Base-by-base conservation (phyloP, 2,797 vertebrate genomes). In the Karalla daura region DNA sequence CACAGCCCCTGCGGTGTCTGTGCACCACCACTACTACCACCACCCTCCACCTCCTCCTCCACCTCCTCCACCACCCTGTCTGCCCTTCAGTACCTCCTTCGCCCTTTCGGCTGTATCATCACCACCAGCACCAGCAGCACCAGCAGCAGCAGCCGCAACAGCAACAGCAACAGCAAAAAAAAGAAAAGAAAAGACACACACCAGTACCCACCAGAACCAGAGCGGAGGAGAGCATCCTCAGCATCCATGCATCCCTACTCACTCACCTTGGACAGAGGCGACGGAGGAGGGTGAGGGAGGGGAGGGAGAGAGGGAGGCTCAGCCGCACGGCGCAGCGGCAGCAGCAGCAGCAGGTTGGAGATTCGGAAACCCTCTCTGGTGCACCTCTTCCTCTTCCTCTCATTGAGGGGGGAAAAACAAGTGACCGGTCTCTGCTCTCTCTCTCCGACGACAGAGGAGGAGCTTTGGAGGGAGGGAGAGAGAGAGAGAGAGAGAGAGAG, bases 361-460 rank as follows among this genome's bases (percentile, higher is more conserved):
- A 85, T 85, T 65, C 73, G 75, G 85, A 81, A 83, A 89, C 88
- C 88, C 88, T 81, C 83, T 79, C 86, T 80, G 68, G 72, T 89
- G 86, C 85, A n/a, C n/a, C n/a, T n/a, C n/a, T n/a, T n/a, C 86
- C 88, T 90, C 83, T 71, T 76, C 89, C 83, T 91, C 86, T 92
- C 89, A 84, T 82, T 87, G 85, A 92, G 67, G n/a, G n/a, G n/a
- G n/a, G n/a, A n/a, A 74, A 76, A 77, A 76, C 78, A 69, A 85
- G 84, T 83, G 88, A 85, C 82, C 78, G 78, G 76, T 66, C 69
- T 83, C 55, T 66, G 63, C 84, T 85, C 78, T 74, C 86, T 79
- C 84, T 85, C 78, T 74, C 86, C 80, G 83, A 71, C 86, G 82
- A 62, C 74, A 88, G 89, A 90, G 92, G 93, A 90, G 92, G 92